Evolutionary conservation across 2,113 vertebrate genomes (phyloP), one percentile per base, ranked within the genome.

Genomic region (Lontra canadensis): DNA sequence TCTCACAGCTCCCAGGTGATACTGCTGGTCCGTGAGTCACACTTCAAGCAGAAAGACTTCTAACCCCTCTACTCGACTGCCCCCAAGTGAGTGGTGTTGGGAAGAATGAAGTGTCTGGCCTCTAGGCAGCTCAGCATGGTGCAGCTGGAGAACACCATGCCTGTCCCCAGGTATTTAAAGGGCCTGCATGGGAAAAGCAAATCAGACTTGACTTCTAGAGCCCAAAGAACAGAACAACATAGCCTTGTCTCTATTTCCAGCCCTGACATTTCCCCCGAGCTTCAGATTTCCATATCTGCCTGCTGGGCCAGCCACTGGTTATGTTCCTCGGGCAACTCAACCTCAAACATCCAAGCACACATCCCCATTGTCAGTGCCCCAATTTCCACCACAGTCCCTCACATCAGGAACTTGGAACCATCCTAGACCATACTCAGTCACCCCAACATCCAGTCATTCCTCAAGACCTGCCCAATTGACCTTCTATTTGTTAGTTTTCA

Each of bases 131-230:
- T 93, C 67, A 18, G 67, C 18, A 29, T 29, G 36, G 25, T 63
- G 25, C n/a, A 63, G 17, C 0, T 39, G 17, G 74, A 83, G 82
- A 44, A 61, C 17, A 29, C 42, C 44, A 3, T 29, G 36, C 6
- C 34, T 78, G 52, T 78, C 78, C n/a, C 93, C 29, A 59, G 91
- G 85, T 42, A 49, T 71, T 82, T 69, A 59, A 84, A 42, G 63
- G 73, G 8, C 10, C 14, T 36, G 44, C 9, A 4, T 1, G 11
- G 55, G 47, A 83, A 65, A 82, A 84, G 57, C 76, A 93, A 88
- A 85, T 84, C 76, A 76, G 81, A 76, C 36, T 49, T 80, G 67
- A 88, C 63, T 80, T 69, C 20, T 0, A 61, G 52, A 88, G 78
- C 73, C 49, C 39, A 6, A n/a, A 84, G 90, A 76, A 82, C 14